Base-by-base conservation (phyloP, 30 jellyfish, hydroid and myxozoan genomes). In the Cassiopea xamachana region DNA sequence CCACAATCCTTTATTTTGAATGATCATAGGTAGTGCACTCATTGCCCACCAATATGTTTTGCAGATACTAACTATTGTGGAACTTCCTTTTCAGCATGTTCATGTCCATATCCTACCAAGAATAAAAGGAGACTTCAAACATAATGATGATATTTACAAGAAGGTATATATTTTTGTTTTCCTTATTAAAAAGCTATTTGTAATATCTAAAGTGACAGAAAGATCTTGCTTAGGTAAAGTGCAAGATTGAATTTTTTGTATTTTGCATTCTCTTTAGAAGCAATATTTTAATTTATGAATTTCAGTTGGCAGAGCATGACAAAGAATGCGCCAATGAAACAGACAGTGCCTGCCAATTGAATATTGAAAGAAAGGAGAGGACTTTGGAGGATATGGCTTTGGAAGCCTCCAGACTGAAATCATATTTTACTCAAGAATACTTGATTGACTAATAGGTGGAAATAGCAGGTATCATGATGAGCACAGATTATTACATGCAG, bases 71-170 rank as follows among this genome's bases (percentile, higher is more conserved):
- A 27, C 39, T 27, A 27, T 27, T 27, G 39, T 27, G 39, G 39
- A 27, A 27, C 39, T 47, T 46, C 46, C 1, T 90, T 73, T 90
- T 64, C 84, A 94, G 98, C 98, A 94, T 94, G 98, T 94, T 50
- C 98, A 94, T 87, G 97, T 94, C 7, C 98, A 94, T 81, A 87
- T 94, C 8, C 75, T 94, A 12, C 98, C 98, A 72, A 70, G 98
- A 69, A 61, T 46, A 48, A 81, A 77, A 60, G 97, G 96, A 13
- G 98, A 94, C 60, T 94, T 94, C 67, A 83, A 71, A 61, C 58
- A 85, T 64, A 94, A 94, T 87, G 98, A 94, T 70, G 97, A 94
- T 46, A 89, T 94, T 46, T 94, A 94, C 76, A 82, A 51, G 60
- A 84, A 94, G 95, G 98, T 94, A 74, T 45, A 43, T 16, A 27